phyloP scores from a whole-genome alignment of 2,888 invertebrate species.

The Chorisops tibialis region DNA sequence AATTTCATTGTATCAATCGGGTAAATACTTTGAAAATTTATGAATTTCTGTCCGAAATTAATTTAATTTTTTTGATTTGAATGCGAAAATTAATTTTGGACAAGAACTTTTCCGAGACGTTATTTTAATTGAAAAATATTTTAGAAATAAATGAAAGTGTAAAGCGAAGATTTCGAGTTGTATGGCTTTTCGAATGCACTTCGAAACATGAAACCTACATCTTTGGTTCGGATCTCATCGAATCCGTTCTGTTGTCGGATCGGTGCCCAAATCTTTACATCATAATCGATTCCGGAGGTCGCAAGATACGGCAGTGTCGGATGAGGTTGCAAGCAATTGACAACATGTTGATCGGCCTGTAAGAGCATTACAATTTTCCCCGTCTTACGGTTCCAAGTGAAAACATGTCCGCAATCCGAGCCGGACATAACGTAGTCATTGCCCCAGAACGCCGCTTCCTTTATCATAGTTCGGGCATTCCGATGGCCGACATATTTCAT shows the following conservation, averaged over 20 bases:
- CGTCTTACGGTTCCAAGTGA: constrained; percentile 73
- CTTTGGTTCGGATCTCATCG: constrained; percentile 59
- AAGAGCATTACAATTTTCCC: constrained; percentile 70
- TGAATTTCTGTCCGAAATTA: neutral
- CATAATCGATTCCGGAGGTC: constrained; percentile 85
- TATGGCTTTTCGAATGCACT: too few species aligned
- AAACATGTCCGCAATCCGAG: constrained; percentile 86
- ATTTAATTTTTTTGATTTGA: neutral
- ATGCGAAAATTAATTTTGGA: neutral
- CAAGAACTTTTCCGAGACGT: too few species aligned
- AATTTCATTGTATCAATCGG: neutral
- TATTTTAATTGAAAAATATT: too few species aligned
- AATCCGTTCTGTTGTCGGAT: constrained; percentile 60
- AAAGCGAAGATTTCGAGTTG: too few species aligned
- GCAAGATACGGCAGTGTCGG: constrained; percentile 72
- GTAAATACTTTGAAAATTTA: neutral
- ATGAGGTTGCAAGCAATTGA: constrained; percentile 83
- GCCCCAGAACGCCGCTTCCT: constrained; percentile 84
- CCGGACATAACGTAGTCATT: constrained; percentile 77
- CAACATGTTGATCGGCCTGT: constrained; percentile 77
- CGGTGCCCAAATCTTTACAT: constrained; percentile 80
- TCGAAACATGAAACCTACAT: constrained; percentile 7
- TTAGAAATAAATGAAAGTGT: too few species aligned
- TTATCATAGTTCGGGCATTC: constrained; percentile 77
- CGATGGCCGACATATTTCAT: constrained; percentile 74